phyloP scores from a whole-genome alignment of 2,888 invertebrate genomes.

The Slavum lentiscoides region DNA sequence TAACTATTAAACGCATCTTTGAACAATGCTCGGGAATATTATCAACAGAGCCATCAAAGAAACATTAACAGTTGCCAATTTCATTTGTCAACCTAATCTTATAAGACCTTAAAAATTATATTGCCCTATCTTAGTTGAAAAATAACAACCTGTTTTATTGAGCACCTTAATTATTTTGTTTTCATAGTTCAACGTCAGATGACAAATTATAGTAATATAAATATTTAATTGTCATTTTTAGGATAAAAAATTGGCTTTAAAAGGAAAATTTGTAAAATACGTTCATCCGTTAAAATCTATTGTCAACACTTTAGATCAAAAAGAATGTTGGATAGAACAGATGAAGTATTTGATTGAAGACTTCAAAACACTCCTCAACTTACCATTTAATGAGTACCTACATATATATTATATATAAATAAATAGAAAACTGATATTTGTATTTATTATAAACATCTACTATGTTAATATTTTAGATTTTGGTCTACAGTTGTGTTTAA shows the following conservation, averaged over 20 bases:
- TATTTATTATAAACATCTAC: conserved; percentile 1
- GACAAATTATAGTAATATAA: not conserved
- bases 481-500: conserved; percentile 45
- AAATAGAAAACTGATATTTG: not conserved
- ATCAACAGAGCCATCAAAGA: no score
- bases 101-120: no score
- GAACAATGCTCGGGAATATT: no score
- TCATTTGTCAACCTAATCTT: no score
- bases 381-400: conserved; percentile 31
- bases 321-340: conserved; percentile 46
- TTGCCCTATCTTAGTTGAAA: no score
- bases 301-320: conserved; percentile 16
- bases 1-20: no score
- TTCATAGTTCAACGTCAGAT: no score
- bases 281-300: conserved; percentile 45
- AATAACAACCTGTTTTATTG: no score
- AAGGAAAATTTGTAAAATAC: conserved; percentile 32
- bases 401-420: not conserved
- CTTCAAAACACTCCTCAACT: conserved; percentile 32
- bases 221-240: not conserved
- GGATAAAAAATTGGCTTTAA: conserved; percentile 42
- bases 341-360: conserved; percentile 42
- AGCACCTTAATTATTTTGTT: no score
- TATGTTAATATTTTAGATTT: conserved; percentile 33
- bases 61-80: no score